A percentile compares a stretch with the other conserved stretches of the same genome.
Conservation (phyloP, 2,113 vertebrate genomes). For the Crotalus viridis region DNA sequence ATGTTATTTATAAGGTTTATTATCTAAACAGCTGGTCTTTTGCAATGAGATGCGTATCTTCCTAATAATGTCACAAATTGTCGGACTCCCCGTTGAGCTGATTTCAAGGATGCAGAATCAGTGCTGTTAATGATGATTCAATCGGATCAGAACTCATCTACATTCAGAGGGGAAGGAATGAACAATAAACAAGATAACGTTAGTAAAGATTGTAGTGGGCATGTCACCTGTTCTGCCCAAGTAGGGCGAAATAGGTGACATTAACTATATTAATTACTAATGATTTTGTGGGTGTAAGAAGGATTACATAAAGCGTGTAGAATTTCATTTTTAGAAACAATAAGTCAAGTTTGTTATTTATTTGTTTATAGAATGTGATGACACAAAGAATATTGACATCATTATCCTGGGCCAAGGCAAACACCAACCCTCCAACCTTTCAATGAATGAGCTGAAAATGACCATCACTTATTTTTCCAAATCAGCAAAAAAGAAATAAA, state of each 20-base stretch:
- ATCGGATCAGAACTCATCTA: not conserved
- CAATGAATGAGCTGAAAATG: not conserved
- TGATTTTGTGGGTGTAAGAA: not conserved
- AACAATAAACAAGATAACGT: not conserved
- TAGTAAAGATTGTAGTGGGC: not conserved
- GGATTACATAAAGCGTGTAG: not conserved
- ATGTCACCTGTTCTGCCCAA: not conserved
- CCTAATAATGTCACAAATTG: constrained; percentile 1
- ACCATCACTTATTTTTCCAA: not conserved
- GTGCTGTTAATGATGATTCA: not conserved
- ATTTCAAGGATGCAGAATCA: not conserved
- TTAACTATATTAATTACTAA: not conserved
- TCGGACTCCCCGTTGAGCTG: not conserved
- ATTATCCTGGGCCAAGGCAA: not conserved
- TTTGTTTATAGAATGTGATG: not conserved
- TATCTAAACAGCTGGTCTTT: constrained; percentile 11
- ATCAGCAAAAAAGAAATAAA: not conserved
- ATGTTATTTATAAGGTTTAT: constrained; percentile 30
- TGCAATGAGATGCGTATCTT: not conserved
- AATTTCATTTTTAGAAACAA: not conserved
- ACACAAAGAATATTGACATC: not conserved
- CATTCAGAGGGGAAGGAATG: not conserved
- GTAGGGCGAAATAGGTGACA: not conserved
- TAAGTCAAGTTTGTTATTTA: not conserved
- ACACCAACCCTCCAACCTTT: not conserved